These are phyloP conservation scores for Nemopilema nomurai DNA, from an alignment of 30 jellyfish, hydroid and myxozoan genomes.

Conservation along the genomic window DNA sequence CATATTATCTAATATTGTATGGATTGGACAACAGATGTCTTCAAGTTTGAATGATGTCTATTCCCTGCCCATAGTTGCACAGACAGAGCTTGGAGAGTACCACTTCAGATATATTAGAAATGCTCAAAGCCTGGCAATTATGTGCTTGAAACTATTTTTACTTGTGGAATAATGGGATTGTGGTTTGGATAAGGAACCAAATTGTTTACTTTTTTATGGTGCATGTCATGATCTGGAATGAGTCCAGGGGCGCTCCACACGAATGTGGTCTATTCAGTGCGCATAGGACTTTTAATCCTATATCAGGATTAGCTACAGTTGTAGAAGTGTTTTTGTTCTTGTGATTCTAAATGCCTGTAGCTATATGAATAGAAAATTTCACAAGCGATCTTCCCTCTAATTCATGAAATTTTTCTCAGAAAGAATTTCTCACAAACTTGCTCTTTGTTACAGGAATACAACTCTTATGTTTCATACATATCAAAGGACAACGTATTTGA, in stretches of 20 bases:
- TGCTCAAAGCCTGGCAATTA: background rate
- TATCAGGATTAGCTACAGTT: background rate
- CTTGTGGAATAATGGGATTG: background rate
- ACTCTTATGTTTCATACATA: conserved; percentile 74
- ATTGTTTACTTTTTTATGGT: too few relatives aligned
- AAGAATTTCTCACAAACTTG: too few relatives aligned
- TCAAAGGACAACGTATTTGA: conserved; percentile 79
- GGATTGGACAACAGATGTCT: too few relatives aligned
- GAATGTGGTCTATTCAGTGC: background rate
- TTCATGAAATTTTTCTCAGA: too few relatives aligned
- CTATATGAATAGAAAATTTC: too few relatives aligned
- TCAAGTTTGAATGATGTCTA: too few relatives aligned
- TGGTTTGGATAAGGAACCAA: background rate
- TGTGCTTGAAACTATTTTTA: background rate
- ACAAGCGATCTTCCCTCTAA: too few relatives aligned
- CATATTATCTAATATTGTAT: too few relatives aligned
- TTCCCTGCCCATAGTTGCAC: too few relatives aligned
- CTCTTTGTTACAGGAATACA: conserved; percentile 71
- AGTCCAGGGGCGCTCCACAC: background rate
- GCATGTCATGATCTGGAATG: background rate
- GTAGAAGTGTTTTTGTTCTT: background rate
- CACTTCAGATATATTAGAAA: too few relatives aligned
- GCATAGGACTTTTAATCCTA: background rate
- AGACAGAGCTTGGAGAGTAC: too few relatives aligned
- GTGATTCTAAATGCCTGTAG: too few relatives aligned